A percentile compares a stretch with the other conserved stretches of the same genome.
Evolutionary conservation across 2,888 invertebrate genomes (phyloP).

Genomic region (Psylliodes chrysocephalus): DNA sequence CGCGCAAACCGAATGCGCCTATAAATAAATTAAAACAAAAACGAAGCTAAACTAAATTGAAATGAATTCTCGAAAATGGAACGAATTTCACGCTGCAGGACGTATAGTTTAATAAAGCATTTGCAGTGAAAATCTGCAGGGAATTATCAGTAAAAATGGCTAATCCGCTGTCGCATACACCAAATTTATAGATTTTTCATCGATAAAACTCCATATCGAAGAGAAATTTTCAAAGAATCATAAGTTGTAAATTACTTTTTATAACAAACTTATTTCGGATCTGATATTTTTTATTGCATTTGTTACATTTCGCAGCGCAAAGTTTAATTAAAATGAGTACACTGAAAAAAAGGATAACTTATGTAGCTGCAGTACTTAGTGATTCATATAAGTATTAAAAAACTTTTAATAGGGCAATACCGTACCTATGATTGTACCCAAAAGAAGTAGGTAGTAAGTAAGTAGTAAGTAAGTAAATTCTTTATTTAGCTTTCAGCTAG

Average conservation of each 20-base stretch:
- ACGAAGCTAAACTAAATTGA: slow-evolving; percentile 20
- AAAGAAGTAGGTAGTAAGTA: too few species aligned
- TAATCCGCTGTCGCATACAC: slow-evolving; percentile 42
- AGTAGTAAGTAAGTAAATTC: too few species aligned
- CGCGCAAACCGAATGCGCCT: background rate
- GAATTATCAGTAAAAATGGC: slow-evolving; percentile 46
- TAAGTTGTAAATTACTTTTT: slow-evolving; percentile 1
- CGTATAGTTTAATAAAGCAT: slow-evolving; percentile 46
- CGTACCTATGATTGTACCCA: too few species aligned
- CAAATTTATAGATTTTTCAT: slow-evolving; percentile 39
- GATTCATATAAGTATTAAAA: too few species aligned
- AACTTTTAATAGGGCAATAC: too few species aligned
- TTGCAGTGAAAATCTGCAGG: slow-evolving; percentile 44
- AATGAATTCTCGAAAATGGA: slow-evolving; percentile 35
- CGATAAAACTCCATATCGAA: slow-evolving; percentile 21
- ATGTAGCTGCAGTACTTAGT: too few species aligned
- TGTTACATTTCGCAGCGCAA: too few species aligned
- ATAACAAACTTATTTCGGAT: background rate
- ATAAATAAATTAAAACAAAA: slow-evolving; percentile 31
- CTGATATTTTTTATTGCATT: background rate
- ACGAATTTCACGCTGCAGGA: slow-evolving; percentile 31
- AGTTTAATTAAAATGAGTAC: too few species aligned
- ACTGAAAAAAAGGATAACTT: too few species aligned
- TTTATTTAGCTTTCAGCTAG: too few species aligned
- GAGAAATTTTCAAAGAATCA: background rate